phyloP scores from a whole-genome alignment of 2,113 vertebrate species.

The Python bivittatus region DNA sequence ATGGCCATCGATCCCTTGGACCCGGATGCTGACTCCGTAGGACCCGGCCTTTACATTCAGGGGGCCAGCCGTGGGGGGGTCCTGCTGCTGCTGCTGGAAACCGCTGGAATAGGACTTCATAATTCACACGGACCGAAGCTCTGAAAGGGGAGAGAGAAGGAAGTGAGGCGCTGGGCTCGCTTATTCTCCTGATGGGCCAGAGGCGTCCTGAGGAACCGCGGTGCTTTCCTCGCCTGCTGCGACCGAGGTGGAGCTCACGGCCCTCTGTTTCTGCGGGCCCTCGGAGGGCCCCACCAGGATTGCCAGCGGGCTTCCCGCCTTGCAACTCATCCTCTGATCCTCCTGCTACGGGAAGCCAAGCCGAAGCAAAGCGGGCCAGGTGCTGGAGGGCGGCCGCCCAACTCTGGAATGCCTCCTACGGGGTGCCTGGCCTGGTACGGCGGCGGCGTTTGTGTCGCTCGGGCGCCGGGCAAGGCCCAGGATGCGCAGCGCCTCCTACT shows the following conservation, averaged over 20 bases:
- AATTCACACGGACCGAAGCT: slow-evolving; percentile 31
- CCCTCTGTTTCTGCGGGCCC: background rate
- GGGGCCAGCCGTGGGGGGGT: too few relatives aligned
- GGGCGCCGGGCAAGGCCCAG: background rate
- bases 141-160: slow-evolving; percentile 46
- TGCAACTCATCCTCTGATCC: background rate
- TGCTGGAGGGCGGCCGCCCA: background rate
- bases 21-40: slow-evolving; percentile 95
- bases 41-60: slow-evolving; percentile 77
- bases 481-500: background rate
- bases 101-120: slow-evolving; percentile 90
- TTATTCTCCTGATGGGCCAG: fast-evolving
- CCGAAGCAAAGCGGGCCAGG: background rate
- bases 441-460: background rate
- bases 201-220: background rate
- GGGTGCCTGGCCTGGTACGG: background rate
- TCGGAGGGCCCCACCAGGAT: background rate
- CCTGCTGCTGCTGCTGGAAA: slow-evolving; percentile 70
- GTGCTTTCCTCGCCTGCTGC: background rate
- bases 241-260: background rate
- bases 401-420: background rate
- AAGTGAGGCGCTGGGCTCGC: background rate
- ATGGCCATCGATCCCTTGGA: slow-evolving; percentile 95
- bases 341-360: background rate
- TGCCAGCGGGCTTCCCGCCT: background rate